Evolutionary conservation across 2,113 vertebrate genomes (phyloP).

Genomic region (Zosterops lateralis): DNA sequence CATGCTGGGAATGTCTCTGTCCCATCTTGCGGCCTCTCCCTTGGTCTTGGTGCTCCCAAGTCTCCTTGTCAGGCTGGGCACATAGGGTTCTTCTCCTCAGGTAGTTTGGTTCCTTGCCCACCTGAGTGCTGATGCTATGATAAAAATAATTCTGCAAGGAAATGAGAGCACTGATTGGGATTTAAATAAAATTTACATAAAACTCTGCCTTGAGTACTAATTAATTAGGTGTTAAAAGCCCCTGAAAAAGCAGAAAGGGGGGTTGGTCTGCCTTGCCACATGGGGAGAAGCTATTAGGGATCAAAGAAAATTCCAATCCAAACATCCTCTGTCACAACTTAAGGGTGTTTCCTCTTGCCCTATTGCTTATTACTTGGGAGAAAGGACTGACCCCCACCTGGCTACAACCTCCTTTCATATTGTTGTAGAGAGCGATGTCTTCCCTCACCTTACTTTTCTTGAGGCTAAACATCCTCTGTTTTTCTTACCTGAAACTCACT

Average conservation of each 20-base stretch:
- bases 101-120: conserved; percentile 49
- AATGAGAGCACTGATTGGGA: conserved; percentile 68
- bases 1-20: not conserved
- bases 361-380: not conserved
- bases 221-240: conserved; percentile 62
- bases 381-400: not conserved
- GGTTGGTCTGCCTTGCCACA: not conserved
- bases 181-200: conserved; percentile 77
- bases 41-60: not conserved
- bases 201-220: conserved; percentile 65
- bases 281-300: not conserved
- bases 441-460: not conserved
- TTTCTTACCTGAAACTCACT: not conserved
- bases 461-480: not conserved
- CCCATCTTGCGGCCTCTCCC: not conserved
- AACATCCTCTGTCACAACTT: not conserved
- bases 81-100: conserved; percentile 6
- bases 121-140: conserved; percentile 35
- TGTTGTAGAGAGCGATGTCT: not conserved
- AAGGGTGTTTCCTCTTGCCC: not conserved
- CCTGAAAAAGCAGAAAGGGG: not conserved
- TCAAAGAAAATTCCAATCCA: not conserved
- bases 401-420: not conserved
- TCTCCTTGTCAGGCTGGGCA: conserved; percentile 53
- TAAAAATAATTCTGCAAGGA: conserved; percentile 72